These are phyloP conservation scores for Cygnus olor DNA, from an alignment of 2,797 vertebrate genomes.

Conservation along the genomic window DNA sequence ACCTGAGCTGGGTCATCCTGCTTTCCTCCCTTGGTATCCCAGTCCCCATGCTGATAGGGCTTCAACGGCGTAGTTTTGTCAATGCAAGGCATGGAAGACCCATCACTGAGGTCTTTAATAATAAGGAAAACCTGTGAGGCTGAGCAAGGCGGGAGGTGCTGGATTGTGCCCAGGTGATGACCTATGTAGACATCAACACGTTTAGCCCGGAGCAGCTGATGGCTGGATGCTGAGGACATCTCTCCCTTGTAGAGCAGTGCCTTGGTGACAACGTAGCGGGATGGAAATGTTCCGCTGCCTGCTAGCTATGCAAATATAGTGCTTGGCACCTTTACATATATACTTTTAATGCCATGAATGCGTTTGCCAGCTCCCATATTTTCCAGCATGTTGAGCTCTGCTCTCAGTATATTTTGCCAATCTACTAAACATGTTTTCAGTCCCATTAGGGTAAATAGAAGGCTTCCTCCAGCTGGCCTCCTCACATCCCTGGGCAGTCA, in stretches of 20 bases:
- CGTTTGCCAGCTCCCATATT: constrained; percentile 49
- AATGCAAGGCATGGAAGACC: neutral
- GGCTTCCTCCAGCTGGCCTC: constrained; percentile 21
- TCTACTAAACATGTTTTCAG: constrained; percentile 37
- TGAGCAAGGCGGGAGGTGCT: neutral
- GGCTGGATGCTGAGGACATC: neutral
- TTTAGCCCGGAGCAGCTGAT: neutral
- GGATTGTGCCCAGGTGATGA: neutral
- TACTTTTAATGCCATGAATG: constrained; percentile 4
- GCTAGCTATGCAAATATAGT: constrained; percentile 23
- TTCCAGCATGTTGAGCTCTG: constrained; percentile 26
- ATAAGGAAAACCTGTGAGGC: neutral
- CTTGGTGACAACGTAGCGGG: neutral
- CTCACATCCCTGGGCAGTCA: neutral
- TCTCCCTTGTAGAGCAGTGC: neutral
- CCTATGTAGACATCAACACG: neutral
- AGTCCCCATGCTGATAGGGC: neutral
- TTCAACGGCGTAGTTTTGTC: neutral
- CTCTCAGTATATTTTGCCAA: constrained; percentile 45
- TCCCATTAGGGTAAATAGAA: constrained; percentile 41
- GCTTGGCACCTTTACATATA: constrained; percentile 24
- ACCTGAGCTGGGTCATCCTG: neutral
- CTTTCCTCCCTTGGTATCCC: neutral
- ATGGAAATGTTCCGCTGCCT: constrained; percentile 10
- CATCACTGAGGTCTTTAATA: neutral